Conservation (phyloP, 2,113 vertebrate genomes). For the Ranitomeya imitator region DNA sequence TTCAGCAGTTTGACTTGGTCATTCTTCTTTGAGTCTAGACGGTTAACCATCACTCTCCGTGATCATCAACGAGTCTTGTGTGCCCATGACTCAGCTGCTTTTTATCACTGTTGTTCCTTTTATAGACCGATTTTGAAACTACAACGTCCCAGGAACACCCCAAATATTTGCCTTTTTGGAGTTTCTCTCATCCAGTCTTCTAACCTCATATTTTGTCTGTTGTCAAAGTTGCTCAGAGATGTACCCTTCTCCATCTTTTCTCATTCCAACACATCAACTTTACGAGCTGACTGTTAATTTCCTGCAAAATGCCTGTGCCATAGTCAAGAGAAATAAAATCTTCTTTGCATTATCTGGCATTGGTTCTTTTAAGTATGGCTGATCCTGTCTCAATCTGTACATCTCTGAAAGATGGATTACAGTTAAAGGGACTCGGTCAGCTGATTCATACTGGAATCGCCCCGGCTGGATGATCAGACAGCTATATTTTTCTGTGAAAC, state of each 20-base stretch:
- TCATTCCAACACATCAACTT: neutral
- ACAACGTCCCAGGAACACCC: neutral
- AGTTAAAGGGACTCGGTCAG: neutral
- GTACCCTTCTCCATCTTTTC: neutral
- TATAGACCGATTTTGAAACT: neutral
- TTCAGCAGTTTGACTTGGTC: no score
- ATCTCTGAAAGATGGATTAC: neutral
- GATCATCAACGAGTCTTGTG: neutral
- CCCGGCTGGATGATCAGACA: no score
- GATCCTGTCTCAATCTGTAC: neutral
- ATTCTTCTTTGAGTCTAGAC: no score
- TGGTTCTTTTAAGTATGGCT: no score
- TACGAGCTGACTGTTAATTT: neutral
- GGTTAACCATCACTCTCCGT: neutral
- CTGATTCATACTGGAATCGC: no score
- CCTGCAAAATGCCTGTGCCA: no score
- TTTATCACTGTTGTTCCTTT: neutral
- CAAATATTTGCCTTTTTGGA: neutral
- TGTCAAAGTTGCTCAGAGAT: neutral
- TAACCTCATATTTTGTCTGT: no score
- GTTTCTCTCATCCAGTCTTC: no score
- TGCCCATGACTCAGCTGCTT: neutral
- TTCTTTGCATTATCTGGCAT: neutral
- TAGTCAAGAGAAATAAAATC: no score
- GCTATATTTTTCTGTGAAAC: no score